Conservation (phyloP, 2,797 vertebrate species). For the Leptodactylus fallax region DNA sequence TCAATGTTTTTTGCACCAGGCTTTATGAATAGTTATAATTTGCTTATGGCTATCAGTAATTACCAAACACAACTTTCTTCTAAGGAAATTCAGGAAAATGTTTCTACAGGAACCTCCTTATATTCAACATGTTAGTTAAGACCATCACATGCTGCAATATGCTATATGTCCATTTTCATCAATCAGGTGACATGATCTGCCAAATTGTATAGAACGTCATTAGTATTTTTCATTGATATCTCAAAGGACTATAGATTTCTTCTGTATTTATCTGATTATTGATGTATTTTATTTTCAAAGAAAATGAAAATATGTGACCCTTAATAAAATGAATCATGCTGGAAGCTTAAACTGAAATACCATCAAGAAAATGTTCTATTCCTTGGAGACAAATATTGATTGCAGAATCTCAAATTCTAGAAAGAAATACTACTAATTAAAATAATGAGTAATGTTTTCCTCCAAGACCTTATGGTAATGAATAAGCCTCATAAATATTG, state of each 20-base stretch:
- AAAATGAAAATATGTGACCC: neutral
- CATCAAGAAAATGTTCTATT: slow-evolving; percentile 49
- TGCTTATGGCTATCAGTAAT: neutral
- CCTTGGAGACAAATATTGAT: slow-evolving; percentile 58
- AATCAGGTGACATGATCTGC: neutral
- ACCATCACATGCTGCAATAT: too few relatives aligned
- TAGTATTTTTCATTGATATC: slow-evolving; percentile 14
- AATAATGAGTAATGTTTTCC: slow-evolving; percentile 60
- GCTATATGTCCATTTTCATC: neutral
- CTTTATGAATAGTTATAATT: too few relatives aligned
- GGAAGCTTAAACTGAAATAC: slow-evolving; percentile 40
- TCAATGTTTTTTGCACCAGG: too few relatives aligned
- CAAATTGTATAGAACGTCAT: slow-evolving; percentile 9
- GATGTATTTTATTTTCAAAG: slow-evolving; percentile 14
- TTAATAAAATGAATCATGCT: slow-evolving; percentile 47
- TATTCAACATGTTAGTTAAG: too few relatives aligned
- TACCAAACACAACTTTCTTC: neutral
- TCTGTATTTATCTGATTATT: slow-evolving; percentile 7
- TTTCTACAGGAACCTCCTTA: neutral
- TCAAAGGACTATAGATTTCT: neutral
- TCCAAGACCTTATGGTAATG: slow-evolving; percentile 55
- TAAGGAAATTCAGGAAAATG: neutral
- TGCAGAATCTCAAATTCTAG: slow-evolving; percentile 48
- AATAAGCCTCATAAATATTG: slow-evolving; percentile 63
- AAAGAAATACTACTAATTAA: slow-evolving; percentile 63